Evolutionary conservation across 2,888 invertebrate species (phyloP).

Genomic region (Leptarthrus brevirostris): DNA sequence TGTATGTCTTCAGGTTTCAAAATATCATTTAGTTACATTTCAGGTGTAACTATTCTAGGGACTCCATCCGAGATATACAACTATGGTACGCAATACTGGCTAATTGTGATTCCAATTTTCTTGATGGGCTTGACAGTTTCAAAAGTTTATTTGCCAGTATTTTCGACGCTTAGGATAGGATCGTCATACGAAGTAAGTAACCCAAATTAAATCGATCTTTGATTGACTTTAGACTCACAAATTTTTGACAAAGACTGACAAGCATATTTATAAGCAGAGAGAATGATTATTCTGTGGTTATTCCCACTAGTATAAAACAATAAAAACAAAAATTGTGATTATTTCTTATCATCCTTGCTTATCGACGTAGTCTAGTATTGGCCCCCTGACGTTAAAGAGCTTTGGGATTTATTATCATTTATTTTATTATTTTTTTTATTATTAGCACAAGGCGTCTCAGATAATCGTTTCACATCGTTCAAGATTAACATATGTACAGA

Average conservation of each 20-base stretch:
- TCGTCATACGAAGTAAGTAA: slow-evolving; percentile 83
- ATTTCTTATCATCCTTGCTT: too few relatives aligned
- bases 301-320: too few relatives aligned
- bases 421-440: too few relatives aligned
- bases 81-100: slow-evolving; percentile 85
- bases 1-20: slow-evolving; percentile 19
- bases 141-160: slow-evolving; percentile 83
- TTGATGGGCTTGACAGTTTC: slow-evolving; percentile 76
- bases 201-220: neutral
- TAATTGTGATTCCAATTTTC: slow-evolving; percentile 78
- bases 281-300: too few relatives aligned
- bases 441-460: neutral
- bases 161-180: slow-evolving; percentile 78
- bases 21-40: slow-evolving; percentile 77
- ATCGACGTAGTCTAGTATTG: neutral
- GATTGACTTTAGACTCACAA: neutral
- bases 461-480: too few relatives aligned
- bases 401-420: neutral
- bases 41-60: slow-evolving; percentile 88
- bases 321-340: too few relatives aligned
- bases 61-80: slow-evolving; percentile 89
- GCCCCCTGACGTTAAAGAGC: neutral
- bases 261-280: neutral
- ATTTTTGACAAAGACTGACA: neutral
- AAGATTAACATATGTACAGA: too few relatives aligned